These are phyloP conservation scores for Ochropleura plecta DNA, from an alignment of 2,888 invertebrate genomes.

Conservation along the genomic window DNA sequence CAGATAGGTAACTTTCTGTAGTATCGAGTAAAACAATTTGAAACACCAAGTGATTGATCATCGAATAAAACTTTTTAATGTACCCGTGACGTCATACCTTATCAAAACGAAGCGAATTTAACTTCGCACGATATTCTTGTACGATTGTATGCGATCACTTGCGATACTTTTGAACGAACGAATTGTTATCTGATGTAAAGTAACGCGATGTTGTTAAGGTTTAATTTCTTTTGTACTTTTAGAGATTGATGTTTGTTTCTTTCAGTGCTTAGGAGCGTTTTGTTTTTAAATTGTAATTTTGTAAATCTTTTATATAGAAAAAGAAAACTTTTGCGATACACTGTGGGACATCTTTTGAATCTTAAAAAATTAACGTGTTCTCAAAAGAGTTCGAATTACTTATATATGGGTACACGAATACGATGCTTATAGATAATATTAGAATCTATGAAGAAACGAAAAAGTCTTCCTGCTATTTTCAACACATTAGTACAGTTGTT, in stretches of 20 bases:
- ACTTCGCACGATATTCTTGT: slow-evolving; percentile 55
- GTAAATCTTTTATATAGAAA: not conserved
- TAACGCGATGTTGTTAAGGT: slow-evolving; percentile 18
- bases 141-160: slow-evolving; percentile 29
- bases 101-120: slow-evolving; percentile 66
- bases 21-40: slow-evolving; percentile 78
- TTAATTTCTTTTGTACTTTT: slow-evolving; percentile 27
- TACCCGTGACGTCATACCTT: slow-evolving; percentile 66
- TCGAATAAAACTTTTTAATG: slow-evolving; percentile 74
- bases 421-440: not conserved
- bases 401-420: not conserved
- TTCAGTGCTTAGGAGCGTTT: not conserved
- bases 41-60: slow-evolving; percentile 78
- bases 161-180: slow-evolving; percentile 42
- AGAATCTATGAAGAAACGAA: not conserved
- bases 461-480: not conserved
- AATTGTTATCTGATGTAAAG: slow-evolving; percentile 28
- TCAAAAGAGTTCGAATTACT: not conserved
- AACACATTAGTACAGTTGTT: not conserved
- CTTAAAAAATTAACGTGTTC: not conserved
- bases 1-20: not conserved
- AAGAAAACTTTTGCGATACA: not conserved
- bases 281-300: not conserved
- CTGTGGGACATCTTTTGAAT: not conserved
- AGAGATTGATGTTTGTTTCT: slow-evolving; percentile 15